phyloP scores from a whole-genome alignment of 2,888 invertebrate species.

The Hemaris fuciformis region DNA sequence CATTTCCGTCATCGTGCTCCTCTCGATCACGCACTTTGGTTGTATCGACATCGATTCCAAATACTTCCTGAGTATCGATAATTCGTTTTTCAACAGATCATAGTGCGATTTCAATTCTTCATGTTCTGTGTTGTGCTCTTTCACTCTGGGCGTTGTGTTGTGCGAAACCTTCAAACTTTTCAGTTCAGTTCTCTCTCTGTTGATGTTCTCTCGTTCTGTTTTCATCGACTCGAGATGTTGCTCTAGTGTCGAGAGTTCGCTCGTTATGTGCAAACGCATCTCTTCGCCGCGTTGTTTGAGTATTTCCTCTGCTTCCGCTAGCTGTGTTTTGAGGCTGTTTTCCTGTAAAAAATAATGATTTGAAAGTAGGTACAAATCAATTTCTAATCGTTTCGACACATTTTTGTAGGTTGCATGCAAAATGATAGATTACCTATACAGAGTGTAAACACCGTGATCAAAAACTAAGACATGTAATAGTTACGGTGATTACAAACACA shows the following conservation, averaged over 20 bases:
- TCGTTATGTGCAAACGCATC: constrained; percentile 59
- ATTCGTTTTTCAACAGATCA: constrained; percentile 51
- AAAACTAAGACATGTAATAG: too few relatives aligned
- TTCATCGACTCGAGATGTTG: constrained; percentile 54
- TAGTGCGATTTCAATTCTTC: constrained; percentile 47
- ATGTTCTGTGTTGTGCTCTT: constrained; percentile 27
- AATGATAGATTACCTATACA: too few relatives aligned
- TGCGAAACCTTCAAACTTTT: constrained; percentile 16
- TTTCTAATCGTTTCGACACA: too few relatives aligned
- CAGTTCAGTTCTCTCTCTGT: constrained; percentile 48
- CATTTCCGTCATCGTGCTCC: constrained; percentile 48
- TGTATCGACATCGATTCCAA: constrained; percentile 42
- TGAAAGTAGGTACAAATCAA: too few relatives aligned
- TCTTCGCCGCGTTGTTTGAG: constrained; percentile 59
- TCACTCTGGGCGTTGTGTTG: constrained; percentile 15
- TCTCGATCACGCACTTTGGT: constrained; percentile 50
- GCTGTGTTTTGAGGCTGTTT: constrained; percentile 51
- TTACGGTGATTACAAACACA: too few relatives aligned
- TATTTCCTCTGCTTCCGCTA: constrained; percentile 54
- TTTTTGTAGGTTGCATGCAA: too few relatives aligned
- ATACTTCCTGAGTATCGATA: constrained; percentile 49
- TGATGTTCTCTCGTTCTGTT: constrained; percentile 54
- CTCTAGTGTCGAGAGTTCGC: constrained; percentile 56
- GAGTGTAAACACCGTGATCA: too few relatives aligned
- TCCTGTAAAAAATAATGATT: constrained; percentile 52